A percentile compares a stretch with the other conserved stretches of the same genome.
Evolutionary conservation across 1,140 invertebrate genomes (phyloP).

Genomic region (Drosophila equinoxialis): DNA sequence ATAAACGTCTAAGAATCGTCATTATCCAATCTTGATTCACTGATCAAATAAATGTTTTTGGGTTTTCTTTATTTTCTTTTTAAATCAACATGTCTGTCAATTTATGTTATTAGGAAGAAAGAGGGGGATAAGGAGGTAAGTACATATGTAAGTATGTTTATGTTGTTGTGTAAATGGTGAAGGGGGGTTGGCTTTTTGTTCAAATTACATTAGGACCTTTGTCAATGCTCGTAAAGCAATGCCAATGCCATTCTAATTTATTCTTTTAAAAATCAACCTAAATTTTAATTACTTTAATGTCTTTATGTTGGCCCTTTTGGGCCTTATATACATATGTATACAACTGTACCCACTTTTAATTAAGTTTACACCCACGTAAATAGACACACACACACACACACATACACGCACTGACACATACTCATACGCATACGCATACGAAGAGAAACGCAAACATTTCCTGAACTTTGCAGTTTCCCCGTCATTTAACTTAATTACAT

Average conservation of each 20-base stretch:
- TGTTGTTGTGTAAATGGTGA: not conserved
- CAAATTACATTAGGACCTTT: conserved; percentile 40
- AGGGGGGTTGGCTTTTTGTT: not conserved
- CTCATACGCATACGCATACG: not conserved
- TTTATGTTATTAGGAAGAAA: too few relatives aligned
- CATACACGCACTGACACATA: not conserved
- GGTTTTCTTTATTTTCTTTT: too few relatives aligned
- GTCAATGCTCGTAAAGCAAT: conserved; percentile 49
- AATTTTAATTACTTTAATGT: conserved; percentile 77
- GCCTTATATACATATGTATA: conserved; percentile 33
- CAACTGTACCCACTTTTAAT: conserved; percentile 69
- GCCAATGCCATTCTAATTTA: conserved; percentile 47
- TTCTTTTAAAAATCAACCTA: conserved; percentile 59
- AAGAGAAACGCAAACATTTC: conserved; percentile 54
- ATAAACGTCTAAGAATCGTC: too few relatives aligned
- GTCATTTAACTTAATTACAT: conserved; percentile 79
- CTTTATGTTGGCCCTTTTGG: conserved; percentile 53
- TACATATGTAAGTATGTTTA: not conserved
- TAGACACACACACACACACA: conserved; percentile 36
- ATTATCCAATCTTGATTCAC: too few relatives aligned
- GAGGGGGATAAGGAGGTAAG: too few relatives aligned
- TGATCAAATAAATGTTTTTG: too few relatives aligned
- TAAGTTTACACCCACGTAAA: conserved; percentile 65
- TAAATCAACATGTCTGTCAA: too few relatives aligned
- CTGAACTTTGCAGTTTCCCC: conserved; percentile 76